Conservation (phyloP, 2,113 vertebrate species). For the Orthonyx spaldingii region DNA sequence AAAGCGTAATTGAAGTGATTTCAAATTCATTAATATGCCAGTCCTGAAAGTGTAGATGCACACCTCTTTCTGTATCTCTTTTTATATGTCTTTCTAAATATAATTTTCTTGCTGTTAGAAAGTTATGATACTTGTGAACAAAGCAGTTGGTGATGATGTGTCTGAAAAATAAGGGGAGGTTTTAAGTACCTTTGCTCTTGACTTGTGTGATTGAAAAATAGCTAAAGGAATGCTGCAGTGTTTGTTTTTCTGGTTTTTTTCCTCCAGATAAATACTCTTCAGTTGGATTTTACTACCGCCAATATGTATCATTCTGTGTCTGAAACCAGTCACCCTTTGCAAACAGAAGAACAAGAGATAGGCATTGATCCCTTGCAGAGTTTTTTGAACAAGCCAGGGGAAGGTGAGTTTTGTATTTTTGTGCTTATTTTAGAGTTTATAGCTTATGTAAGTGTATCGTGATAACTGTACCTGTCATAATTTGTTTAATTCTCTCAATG, state of each 20-base stretch:
- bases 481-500: background rate
- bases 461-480: background rate
- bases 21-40: background rate
- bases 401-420: slow-evolving; percentile 74
- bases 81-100: background rate
- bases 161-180: background rate
- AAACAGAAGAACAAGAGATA: slow-evolving; percentile 92
- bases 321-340: slow-evolving; percentile 90
- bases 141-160: background rate
- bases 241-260: background rate
- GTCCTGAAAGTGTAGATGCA: background rate
- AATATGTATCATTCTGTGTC: slow-evolving; percentile 90
- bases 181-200: background rate
- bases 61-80: background rate
- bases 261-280: slow-evolving; percentile 38
- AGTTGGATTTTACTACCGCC: background rate
- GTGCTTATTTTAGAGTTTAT: background rate
- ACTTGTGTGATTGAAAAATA: background rate
- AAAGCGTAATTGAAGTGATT: background rate
- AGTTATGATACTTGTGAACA: background rate
- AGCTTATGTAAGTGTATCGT: background rate
- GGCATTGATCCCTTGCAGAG: slow-evolving; percentile 88
- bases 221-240: background rate
- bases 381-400: slow-evolving; percentile 75
- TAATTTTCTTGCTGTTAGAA: background rate